Evolutionary conservation across 2,113 vertebrate genomes (phyloP), one percentile per base, ranked within the genome.

Genomic region (Anhinga anhinga): DNA sequence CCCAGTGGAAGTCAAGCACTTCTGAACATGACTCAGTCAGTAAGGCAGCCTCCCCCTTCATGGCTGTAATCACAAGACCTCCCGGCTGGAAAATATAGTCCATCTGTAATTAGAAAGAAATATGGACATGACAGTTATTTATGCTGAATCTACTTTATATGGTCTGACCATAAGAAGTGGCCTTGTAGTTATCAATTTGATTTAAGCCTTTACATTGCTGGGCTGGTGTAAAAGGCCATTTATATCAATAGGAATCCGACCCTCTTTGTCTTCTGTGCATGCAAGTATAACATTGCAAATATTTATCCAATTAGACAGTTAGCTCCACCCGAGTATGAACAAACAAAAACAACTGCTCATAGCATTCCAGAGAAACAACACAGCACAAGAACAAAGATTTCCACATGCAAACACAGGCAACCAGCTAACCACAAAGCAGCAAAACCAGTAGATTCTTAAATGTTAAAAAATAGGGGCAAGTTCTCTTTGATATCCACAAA

Each of bases 271-370:
- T 88, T 76, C 44, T 34, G 38, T 62, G 70, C 80, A 34, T 66
- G 61, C 76, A 95, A 82, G 29, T 44, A 79, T 2, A 92, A 84
- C 71, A 83, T 23, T 56, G 86, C 80, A 95, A 96, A 89, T 87
- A 89, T 93, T 95, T 95, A 65, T 73, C 76, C 91, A 79, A 80
- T 95, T 85, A 97, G 94, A 80, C 73, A 91, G 40, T 65, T 69
- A 84, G 81, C 95, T 94, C 95, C 96, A 95, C 95, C 94, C 84
- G 0, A 85, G 69, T 27, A 52, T 2, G 9, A 92, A 85, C 93
- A 97, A 97, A 97, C 81, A 94, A 95, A 96, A 97, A 97, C 94
- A 97, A 95, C 91, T 79, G 88, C 88, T 95, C 94, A 87, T 3
- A 79, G 62, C 93, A 94, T 97, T 97, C 88, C 95, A 93, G 81